Evolutionary conservation across 92 coral and sea anemone species (phyloP), one percentile per base, ranked within the genome.

Genomic region (Porites evermanni): DNA sequence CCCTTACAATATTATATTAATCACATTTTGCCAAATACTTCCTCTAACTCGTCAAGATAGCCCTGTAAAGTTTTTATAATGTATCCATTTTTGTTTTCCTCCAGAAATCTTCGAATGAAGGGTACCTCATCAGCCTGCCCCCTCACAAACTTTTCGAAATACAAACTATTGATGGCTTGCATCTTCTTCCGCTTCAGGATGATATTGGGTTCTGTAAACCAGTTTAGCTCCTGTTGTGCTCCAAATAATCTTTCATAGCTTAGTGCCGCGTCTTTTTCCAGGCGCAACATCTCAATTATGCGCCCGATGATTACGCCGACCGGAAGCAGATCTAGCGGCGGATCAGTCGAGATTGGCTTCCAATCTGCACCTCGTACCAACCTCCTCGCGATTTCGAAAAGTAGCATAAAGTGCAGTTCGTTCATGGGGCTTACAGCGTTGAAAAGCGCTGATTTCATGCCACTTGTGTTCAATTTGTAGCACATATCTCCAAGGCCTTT

Each of bases 351-450:
- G 75, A 95, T 26, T 19, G 98, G 90, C 50, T 84, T 68, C 16
- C 94, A 96, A 79, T 88, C 86, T 8, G 92, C 80, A 47, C 92
- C 98, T 67, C 98, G 95, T 23, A 95, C 98, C 92, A 95, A 91
- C 78, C 98, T 87, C 85, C 93, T 86, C 52, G 98, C 96, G 54
- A 95, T 75, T 63, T 95, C 98, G 67, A 90, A 95, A 29, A 95
- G 88, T 53, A 90, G 50, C 95, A 95, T 93, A 76, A 95, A 95
- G 75, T 95, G 98, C 5, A 95, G 87, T 91, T 95, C 98, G 70
- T 95, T 95, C 90, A 95, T 93, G 13, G 98, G 98, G 71, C 98
- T 95, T 51, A 95, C 92, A n/a, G 95, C 91, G 75, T 95, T 95
- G 63, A 90, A 90, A 75, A 95, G 82, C 14, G 98, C 98, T 16